Base-by-base conservation (phyloP, 2,888 invertebrate species). In the Acleris holmiana region DNA sequence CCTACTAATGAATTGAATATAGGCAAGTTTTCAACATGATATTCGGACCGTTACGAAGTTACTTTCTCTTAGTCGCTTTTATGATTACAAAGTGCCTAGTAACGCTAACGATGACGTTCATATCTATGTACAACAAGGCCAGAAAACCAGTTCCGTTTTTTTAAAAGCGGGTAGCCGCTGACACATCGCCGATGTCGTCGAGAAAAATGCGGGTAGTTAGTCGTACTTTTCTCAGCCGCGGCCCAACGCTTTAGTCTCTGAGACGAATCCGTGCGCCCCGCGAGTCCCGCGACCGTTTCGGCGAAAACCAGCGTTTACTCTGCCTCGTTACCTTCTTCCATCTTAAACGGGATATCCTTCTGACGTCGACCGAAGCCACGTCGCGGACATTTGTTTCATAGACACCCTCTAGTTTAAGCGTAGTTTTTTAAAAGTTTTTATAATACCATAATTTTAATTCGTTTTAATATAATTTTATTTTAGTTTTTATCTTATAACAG, bases 211-310 rank as follows among this genome's bases (percentile, higher is more conserved):
- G 79, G 87, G 86, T 88, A 86, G 78, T 75, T 72, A 0, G 3
- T 50, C 47, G 29, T 64, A 40, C 29, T 17, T 50, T 46, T 44
- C 25, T 23, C 56, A 70, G 68, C 74, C 65, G 66, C 47, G 68
- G 53, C 40, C 67, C 25, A 63, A 23, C 66, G 53, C 61, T 50
- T 67, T 79, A 89, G 89, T 89, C 86, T 85, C 78, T 80, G 83
- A 83, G 85, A 80, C 83, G 80, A 75, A 75, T 72, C 71, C 77
- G 83, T 80, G 74, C 79, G 81, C 72, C 70, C 71, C 76, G 80
- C 77, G 76, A 75, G 70, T 67, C 65, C 71, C 78, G 80, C 76
- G 76, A 74, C 71, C 67, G 67, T 70, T 73, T 68, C 69, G 67
- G 71, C 70, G 74, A 72, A 76, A 77, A 59, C 40, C 18, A 18